Base-by-base conservation (phyloP, 2,797 vertebrate genomes). In the Sciaenops ocellatus region DNA sequence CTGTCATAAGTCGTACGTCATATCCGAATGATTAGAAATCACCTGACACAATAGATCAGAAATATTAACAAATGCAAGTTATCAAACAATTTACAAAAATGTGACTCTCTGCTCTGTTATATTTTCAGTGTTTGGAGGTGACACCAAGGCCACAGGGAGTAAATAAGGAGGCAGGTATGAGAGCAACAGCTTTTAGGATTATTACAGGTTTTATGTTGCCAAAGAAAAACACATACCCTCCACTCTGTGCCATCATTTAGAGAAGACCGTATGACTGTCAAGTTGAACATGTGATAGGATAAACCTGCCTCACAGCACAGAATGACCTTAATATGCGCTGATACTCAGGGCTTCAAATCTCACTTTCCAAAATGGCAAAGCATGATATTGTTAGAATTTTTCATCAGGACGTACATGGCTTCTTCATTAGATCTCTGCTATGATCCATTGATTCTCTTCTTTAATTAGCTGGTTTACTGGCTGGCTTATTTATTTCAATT, bases 401-500 rank as follows among this genome's bases (percentile, higher is more conserved):
- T 72, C 76, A 80, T 74, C 63, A 56, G 62, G 70, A 55, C 42
- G 3, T 71, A 54, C 67, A 67, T 56, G 54, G 55, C 57, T 73
- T 78, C 47, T 41, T 80, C 74, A 77, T 84, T 68, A 82, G 68
- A 70, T 80, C 75, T 59, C 63, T 55, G 61, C 69, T 70, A 66
- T 57, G 71, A 78, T 78, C 51, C 76, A 73, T 63, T 76, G 62
- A 73, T 78, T 78, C 26, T 28, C 71, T 50, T 67, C 24, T 75
- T 80, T 81, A 83, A 87, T 89, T 79, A 81, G 26, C 59, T 74
- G 69, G 22, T 69, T 77, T 76, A 82, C 61, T 22, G 24, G 63
- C 50, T 67, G 46, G 34, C 34, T 77, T 83, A 84, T 88, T 86
- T 71, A 76, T 88, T 84, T 87, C 64, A 85, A 68, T 87, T 84